Base-by-base conservation (phyloP, 2,113 vertebrate genomes). In the Crotalus horridus region DNA sequence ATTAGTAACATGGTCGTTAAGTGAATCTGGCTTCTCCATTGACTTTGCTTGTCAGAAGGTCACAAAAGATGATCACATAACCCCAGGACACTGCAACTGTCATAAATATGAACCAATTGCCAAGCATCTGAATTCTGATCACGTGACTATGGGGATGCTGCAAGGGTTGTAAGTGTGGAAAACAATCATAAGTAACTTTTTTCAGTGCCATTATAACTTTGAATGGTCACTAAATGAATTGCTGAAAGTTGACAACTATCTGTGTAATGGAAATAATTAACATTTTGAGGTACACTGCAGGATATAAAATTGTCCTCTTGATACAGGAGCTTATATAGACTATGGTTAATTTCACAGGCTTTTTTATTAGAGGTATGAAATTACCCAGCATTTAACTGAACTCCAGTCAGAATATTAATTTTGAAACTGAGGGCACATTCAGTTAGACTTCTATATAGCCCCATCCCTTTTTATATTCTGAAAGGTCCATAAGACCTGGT, bases 351-450 rank as follows among this genome's bases (percentile, higher is more conserved):
- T 92, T 96, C 96, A 95, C 54, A 91, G 48, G 21, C 92, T 89
- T 69, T 1, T 39, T 93, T 95, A 95, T 95, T 88, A 94, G 58
- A 94, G 90, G 33, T 95, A 55, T 95, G 87, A 95, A 96, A 95
- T 95, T 95, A 96, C 21, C 93, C 74, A 93, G 93, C n/a, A 26
- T 94, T 85, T 96, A 96, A 96, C 95, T 96, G 95, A 96, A 96
- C 94, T 95, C 86, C 92, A 93, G 61, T 91, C 90, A 95, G 90
- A 95, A 96, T 96, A 94, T 95, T 95, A 96, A 96, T 95, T 94
- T 74, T 92, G 90, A 94, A 95, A 93, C 3, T 88, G 92, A 92
- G 43, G 74, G 48, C 91, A 91, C 92, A 94, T 92, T 85, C 69
- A 94, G 69, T 6, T 69, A 91, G 87, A 89, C 6, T 61, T 90